A percentile compares a stretch with the other conserved stretches of the same genome.
These are phyloP conservation scores for Cryptosula pallasiana DNA, from an alignment of 2,888 invertebrate species.

Conservation along the genomic window DNA sequence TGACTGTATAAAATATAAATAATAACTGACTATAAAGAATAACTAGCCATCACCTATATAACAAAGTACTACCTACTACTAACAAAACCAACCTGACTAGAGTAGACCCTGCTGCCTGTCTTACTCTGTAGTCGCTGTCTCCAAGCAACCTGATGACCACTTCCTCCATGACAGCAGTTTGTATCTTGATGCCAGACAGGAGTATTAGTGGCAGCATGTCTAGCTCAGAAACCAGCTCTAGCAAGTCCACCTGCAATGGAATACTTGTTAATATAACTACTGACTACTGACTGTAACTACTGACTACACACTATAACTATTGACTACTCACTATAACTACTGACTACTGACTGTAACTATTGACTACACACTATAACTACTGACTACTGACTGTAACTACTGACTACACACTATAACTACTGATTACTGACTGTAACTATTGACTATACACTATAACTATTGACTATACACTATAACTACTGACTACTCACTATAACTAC, in stretches of 20 bases:
- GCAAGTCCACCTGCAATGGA: slow-evolving; percentile 64
- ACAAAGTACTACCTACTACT: not conserved
- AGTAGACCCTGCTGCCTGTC: slow-evolving; percentile 66
- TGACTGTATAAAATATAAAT: not conserved
- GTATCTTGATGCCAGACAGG: slow-evolving; percentile 38
- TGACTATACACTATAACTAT: too few relatives aligned
- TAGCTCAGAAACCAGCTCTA: slow-evolving; percentile 62
- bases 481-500: too few relatives aligned
- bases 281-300: too few relatives aligned
- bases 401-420: too few relatives aligned
- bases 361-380: too few relatives aligned
- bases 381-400: too few relatives aligned
- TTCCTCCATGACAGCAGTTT: slow-evolving; percentile 60
- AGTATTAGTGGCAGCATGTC: slow-evolving; percentile 39
- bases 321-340: too few relatives aligned
- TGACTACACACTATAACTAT: too few relatives aligned
- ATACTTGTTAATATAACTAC: too few relatives aligned
- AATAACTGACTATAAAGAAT: not conserved
- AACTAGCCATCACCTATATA: not conserved
- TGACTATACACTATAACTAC: too few relatives aligned
- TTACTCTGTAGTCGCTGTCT: slow-evolving; percentile 73
- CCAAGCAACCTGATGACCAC: slow-evolving; percentile 64
- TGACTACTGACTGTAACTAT: too few relatives aligned
- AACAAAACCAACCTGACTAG: slow-evolving; percentile 59
- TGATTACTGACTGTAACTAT: too few relatives aligned